Percentiles rank a stretch among this genome's conserved stretches.
Evolutionary conservation across 2,113 vertebrate genomes (phyloP).

Genomic region (Octodon degus): DNA sequence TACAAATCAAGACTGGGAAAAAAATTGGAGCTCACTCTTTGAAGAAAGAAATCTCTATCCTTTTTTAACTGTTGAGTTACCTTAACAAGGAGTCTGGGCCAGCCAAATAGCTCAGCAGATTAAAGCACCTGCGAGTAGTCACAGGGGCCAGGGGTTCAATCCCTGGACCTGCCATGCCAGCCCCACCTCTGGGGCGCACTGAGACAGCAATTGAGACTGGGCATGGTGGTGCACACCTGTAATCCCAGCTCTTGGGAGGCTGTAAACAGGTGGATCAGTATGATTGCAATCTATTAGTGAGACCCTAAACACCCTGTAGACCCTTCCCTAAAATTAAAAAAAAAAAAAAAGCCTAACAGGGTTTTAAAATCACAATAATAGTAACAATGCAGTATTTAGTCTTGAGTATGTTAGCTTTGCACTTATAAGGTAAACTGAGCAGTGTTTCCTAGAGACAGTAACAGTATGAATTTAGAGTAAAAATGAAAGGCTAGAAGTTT

Average conservation of each 20-base stretch:
- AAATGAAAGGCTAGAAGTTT: neutral
- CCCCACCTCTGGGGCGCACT: no score
- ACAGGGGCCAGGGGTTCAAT: no score
- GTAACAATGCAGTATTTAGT: neutral
- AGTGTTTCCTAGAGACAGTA: neutral
- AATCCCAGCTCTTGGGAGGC: no score
- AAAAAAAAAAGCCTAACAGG: neutral
- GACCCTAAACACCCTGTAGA: no score
- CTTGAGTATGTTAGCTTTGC: conserved; percentile 20
- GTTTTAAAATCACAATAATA: neutral
- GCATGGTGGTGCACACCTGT: no score
- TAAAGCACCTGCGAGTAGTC: no score
- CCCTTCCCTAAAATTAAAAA: no score
- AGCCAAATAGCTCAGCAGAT: no score
- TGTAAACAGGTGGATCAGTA: no score
- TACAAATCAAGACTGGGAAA: neutral
- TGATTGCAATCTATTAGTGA: no score
- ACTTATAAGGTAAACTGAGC: neutral
- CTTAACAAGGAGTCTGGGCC: neutral
- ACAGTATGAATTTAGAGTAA: neutral
- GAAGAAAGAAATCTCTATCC: neutral
- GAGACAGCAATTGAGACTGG: no score
- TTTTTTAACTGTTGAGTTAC: neutral
- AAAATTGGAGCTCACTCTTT: neutral
- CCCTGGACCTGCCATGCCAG: no score